Evolutionary conservation across 2,113 vertebrate genomes (phyloP).

Genomic region (Lophura nycthemera): DNA sequence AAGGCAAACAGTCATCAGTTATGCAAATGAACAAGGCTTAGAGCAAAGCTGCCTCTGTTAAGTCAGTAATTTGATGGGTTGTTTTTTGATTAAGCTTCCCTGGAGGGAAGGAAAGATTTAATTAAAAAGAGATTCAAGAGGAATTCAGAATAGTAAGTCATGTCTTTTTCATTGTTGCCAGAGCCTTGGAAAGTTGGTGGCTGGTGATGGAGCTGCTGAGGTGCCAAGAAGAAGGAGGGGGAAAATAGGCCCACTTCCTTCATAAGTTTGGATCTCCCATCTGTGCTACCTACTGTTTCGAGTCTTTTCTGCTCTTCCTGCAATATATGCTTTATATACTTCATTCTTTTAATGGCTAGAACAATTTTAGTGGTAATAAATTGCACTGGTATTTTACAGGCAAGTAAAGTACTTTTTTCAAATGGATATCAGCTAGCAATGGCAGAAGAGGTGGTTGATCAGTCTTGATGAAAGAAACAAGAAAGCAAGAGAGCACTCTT

Average conservation of each 20-base stretch:
- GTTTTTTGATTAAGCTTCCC: constrained; percentile 34
- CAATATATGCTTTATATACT: not conserved
- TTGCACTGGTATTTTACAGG: not conserved
- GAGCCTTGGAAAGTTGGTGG: not conserved
- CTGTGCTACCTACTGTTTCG: not conserved
- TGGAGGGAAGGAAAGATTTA: not conserved
- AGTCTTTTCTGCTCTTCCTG: not conserved
- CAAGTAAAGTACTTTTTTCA: not conserved
- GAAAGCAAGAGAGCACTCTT: not conserved
- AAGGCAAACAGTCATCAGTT: constrained; percentile 1
- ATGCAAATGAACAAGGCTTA: not conserved
- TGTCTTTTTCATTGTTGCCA: not conserved
- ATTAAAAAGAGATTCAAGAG: constrained; percentile 37
- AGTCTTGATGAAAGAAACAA: not conserved
- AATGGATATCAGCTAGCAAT: not conserved
- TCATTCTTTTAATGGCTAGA: not conserved
- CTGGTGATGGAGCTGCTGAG: not conserved
- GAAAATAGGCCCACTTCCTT: not conserved
- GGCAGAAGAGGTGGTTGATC: not conserved
- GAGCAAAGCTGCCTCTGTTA: not conserved
- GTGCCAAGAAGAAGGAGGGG: not conserved
- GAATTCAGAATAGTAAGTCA: constrained; percentile 12
- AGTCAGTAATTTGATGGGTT: constrained; percentile 13
- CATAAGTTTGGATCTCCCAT: not conserved
- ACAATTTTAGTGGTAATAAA: not conserved